phyloP scores from a whole-genome alignment of 2,888 invertebrate species.

The Calephelis perditalis region DNA sequence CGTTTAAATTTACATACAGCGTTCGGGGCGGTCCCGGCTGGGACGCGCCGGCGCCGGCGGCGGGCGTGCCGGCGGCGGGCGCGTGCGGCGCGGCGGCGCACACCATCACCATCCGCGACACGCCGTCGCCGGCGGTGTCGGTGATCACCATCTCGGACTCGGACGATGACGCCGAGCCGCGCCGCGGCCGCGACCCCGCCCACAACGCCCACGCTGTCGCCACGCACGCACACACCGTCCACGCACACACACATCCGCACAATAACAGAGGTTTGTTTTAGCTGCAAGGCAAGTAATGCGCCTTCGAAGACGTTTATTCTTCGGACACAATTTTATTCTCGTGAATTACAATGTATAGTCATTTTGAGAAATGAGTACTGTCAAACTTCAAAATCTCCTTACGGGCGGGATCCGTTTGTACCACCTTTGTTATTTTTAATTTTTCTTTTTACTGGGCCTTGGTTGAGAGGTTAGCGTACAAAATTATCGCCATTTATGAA shows the following conservation, averaged over 20 bases:
- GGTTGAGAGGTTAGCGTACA: too few species aligned
- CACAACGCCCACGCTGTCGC: slow-evolving; percentile 28
- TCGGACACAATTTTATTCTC: too few species aligned
- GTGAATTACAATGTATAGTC: too few species aligned
- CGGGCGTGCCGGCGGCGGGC: slow-evolving; percentile 35
- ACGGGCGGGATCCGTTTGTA: too few species aligned
- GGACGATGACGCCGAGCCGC: slow-evolving; percentile 84
- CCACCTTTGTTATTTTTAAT: too few species aligned
- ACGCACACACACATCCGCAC: slow-evolving; percentile 35
- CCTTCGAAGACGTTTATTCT: too few species aligned
- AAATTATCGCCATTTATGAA: too few species aligned
- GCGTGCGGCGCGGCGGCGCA: slow-evolving; percentile 74
- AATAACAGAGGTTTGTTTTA: slow-evolving; percentile 40
- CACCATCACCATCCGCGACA: slow-evolving; percentile 96
- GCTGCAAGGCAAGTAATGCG: too few species aligned
- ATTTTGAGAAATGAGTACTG: too few species aligned
- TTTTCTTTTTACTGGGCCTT: too few species aligned
- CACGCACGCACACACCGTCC: slow-evolving; percentile 35
- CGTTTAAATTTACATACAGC: neutral
- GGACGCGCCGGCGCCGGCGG: slow-evolving; percentile 27
- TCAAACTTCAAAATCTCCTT: too few species aligned
- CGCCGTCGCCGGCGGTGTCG: slow-evolving; percentile 95
- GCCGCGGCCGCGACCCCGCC: slow-evolving; percentile 32
- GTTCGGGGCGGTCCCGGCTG: slow-evolving; percentile 31
- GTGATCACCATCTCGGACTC: slow-evolving; percentile 98